These are phyloP conservation scores for Cnemophilus loriae DNA, from an alignment of 2,113 vertebrate genomes.

Conservation along the genomic window DNA sequence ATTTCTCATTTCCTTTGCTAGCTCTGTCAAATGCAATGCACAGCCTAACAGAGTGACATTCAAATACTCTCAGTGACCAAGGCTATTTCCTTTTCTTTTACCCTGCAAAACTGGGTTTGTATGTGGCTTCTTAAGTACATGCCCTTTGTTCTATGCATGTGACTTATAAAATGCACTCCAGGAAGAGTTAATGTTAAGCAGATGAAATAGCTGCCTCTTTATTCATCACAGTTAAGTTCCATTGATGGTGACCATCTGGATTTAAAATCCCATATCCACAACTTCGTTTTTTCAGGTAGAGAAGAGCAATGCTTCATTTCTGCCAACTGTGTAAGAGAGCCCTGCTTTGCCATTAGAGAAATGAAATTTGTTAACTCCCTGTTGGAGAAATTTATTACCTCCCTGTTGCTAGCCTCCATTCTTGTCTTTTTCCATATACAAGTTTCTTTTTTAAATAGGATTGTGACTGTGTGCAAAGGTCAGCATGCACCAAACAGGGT, in stretches of 20 bases:
- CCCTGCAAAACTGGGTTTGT: neutral
- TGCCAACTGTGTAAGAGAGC: constrained; percentile 21
- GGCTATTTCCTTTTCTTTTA: neutral
- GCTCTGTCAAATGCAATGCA: constrained; percentile 61
- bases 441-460: neutral
- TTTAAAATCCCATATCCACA: neutral
- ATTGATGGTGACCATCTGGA: neutral
- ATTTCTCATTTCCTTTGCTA: constrained; percentile 71
- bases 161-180: neutral
- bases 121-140: neutral
- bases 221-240: neutral
- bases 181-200: neutral
- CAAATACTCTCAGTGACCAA: constrained; percentile 28
- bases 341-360: constrained; percentile 29
- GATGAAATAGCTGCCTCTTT: neutral
- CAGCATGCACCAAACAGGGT: neutral
- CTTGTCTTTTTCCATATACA: neutral
- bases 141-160: neutral
- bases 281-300: neutral
- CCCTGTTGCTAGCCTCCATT: constrained; percentile 24
- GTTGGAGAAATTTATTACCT: constrained; percentile 46
- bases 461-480: neutral
- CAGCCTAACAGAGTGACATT: constrained; percentile 65
- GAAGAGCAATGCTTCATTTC: neutral
- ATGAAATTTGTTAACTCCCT: constrained; percentile 37